Base-by-base conservation (phyloP, 1,140 invertebrate genomes). In the Pogonognathellus flavescens region DNA sequence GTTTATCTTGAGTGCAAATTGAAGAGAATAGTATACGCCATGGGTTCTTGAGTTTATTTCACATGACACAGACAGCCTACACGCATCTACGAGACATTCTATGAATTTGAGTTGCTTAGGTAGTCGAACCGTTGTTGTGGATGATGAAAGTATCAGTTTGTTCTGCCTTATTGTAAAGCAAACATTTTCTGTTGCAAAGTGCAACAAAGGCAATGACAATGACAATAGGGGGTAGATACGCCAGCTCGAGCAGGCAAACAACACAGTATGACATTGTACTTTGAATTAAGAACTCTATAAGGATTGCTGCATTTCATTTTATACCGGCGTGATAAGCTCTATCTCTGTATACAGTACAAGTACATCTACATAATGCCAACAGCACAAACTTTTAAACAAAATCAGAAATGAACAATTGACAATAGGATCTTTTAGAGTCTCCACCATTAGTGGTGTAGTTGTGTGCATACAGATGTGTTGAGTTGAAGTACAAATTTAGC, bases 201-300 rank as follows among this genome's bases (percentile, higher is more conserved):
- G 41, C 25, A 76, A 76, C 70, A 76, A 76, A 41, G 31, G 70
- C 70, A 76, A 76, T 76, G 70, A 76, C 70, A 76, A 76, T 76
- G 41, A 31, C 70, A 49, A 76, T 76, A 76, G 70, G 70, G 70
- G 70, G 70, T 76, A 50, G 70, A 76, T 50, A 31, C 31, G 41
- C 41, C 25, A 76, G 70, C 31, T 50, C 6, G 70, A 76, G 70
- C 31, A 76, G 31, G 41, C 22, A 50, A 41, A 41, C 14, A 49
- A 76, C 70, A 50, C 70, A 76, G 31, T 76, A 14, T 76, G 70
- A 49, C 70, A 76, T 76, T 76, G 70, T 76, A 18, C 9, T 62
- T 62, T 49, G 41, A 50, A 76, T 41, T 50, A 41, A 41, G 11
- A 14, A 57, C 53, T 13, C n/a, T n/a, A n/a, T n/a, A n/a, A 14